Percentiles rank a stretch among this genome's conserved stretches.
phyloP scores from a whole-genome alignment of 2,888 invertebrate genomes.

The Ashinkailepas kermadecensis region DNA sequence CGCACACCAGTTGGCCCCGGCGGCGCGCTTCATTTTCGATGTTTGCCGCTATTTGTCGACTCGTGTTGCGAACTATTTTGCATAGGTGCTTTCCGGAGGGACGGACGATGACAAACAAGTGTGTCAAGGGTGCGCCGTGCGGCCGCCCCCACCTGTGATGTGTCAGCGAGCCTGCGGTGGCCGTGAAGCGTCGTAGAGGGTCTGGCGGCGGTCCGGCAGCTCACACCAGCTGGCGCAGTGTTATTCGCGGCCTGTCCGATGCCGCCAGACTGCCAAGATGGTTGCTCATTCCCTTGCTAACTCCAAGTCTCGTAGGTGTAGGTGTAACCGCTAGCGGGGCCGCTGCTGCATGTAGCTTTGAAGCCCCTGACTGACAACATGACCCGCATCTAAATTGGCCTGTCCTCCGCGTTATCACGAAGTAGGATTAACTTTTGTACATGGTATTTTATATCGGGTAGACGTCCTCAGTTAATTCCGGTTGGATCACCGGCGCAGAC shows the following conservation, averaged over 20 bases:
- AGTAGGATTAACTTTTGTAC: conserved; percentile 18
- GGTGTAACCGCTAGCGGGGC: neutral
- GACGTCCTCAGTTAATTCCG: neutral
- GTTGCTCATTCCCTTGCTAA: conserved; percentile 19
- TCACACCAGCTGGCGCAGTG: neutral
- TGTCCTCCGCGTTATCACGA: neutral
- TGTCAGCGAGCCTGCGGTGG: too few species aligned
- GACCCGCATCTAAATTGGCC: neutral
- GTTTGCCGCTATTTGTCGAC: neutral
- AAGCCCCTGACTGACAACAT: neutral
- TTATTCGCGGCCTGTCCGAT: neutral
- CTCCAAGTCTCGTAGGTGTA: conserved; percentile 6
- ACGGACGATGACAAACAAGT: conserved; percentile 12
- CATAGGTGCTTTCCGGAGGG: neutral
- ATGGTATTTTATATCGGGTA: conserved; percentile 1
- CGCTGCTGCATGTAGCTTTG: neutral
- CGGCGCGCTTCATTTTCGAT: neutral
- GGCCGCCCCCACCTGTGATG: too few species aligned
- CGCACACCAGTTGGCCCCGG: neutral
- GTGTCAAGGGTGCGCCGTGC: neutral
- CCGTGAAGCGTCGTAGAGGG: neutral
- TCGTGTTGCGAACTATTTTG: neutral
- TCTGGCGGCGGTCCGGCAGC: neutral
- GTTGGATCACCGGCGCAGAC: neutral
- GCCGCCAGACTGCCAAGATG: conserved; percentile 11